phyloP scores from a whole-genome alignment of 2,888 invertebrate genomes.

The Latheticus oryzae region DNA sequence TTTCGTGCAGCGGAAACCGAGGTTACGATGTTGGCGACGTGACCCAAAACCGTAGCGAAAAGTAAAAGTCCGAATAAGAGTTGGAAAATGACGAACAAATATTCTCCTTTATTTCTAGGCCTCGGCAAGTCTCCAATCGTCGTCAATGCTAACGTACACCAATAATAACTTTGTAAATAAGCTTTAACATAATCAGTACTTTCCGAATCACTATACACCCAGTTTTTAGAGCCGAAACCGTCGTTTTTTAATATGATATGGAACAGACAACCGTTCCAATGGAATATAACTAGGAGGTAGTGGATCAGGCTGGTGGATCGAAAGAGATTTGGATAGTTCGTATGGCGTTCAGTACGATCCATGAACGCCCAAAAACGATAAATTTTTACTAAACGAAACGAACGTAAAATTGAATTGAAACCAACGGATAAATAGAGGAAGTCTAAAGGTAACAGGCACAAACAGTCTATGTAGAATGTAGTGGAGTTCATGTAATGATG shows the following conservation, averaged over 20 bases:
- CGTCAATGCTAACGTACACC: slow-evolving; percentile 96
- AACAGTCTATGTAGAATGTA: slow-evolving; percentile 97
- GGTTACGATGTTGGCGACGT: slow-evolving; percentile 98
- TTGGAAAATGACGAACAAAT: slow-evolving; percentile 94
- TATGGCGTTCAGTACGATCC: slow-evolving; percentile 97
- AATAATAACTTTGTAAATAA: slow-evolving; percentile 97
- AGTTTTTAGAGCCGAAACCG: slow-evolving; percentile 93
- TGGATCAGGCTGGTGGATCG: slow-evolving; percentile 92
- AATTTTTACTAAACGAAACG: slow-evolving; percentile 96
- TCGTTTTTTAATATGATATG: slow-evolving; percentile 96
- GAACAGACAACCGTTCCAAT: slow-evolving; percentile 99
- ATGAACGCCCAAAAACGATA: slow-evolving; percentile 99
- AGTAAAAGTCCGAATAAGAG: slow-evolving; percentile 93
- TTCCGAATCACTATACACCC: slow-evolving; percentile 88
- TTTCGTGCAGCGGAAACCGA: slow-evolving; percentile 97
- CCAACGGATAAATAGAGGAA: slow-evolving; percentile 97
- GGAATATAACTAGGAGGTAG: slow-evolving; percentile 97
- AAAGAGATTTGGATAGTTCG: slow-evolving; percentile 98
- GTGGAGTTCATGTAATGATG: slow-evolving; percentile 96
- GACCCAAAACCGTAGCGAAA: slow-evolving; percentile 96
- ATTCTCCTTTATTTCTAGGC: slow-evolving; percentile 94
- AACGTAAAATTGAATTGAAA: slow-evolving; percentile 94
- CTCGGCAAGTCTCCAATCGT: slow-evolving; percentile 94
- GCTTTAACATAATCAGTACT: slow-evolving; percentile 91
- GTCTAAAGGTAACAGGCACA: slow-evolving; percentile 97